phyloP scores from a whole-genome alignment of 2,797 vertebrate genomes.

The Sardinella longiceps region DNA sequence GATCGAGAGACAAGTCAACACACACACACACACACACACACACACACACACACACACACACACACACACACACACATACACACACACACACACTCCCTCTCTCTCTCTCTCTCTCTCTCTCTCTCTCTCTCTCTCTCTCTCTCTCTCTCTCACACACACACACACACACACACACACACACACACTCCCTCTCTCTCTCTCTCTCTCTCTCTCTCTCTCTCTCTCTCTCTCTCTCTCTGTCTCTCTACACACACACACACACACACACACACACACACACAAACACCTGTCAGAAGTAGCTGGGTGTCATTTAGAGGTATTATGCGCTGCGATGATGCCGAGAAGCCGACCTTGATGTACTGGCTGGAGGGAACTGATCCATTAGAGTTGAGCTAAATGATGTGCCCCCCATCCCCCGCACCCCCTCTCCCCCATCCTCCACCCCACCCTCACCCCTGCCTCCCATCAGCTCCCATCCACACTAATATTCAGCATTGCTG shows the following conservation, averaged over 20 bases:
- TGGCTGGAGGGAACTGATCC: conserved; percentile 47
- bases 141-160: too few species aligned
- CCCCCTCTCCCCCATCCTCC: background rate
- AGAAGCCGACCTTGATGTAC: conserved; percentile 50
- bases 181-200: background rate
- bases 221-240: too few species aligned
- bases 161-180: background rate
- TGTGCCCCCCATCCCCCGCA: too few species aligned
- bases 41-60: too few species aligned
- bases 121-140: too few species aligned
- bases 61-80: background rate
- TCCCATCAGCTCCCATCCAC: conserved; percentile 49
- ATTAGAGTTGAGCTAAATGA: conserved; percentile 42
- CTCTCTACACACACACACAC: too few species aligned
- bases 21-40: background rate
- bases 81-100: too few species aligned
- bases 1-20: background rate
- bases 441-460: background rate
- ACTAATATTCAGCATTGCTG: conserved; percentile 38
- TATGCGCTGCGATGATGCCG: conserved; percentile 30
- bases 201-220: too few species aligned
- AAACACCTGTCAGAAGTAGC: conserved; percentile 40
- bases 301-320: conserved; percentile 42
- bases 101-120: background rate
- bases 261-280: conserved; percentile 37